Percentiles rank a stretch among this genome's conserved stretches.
Evolutionary conservation across 2,888 invertebrate genomes (phyloP).

Genomic region (Agonum fuliginosum): DNA sequence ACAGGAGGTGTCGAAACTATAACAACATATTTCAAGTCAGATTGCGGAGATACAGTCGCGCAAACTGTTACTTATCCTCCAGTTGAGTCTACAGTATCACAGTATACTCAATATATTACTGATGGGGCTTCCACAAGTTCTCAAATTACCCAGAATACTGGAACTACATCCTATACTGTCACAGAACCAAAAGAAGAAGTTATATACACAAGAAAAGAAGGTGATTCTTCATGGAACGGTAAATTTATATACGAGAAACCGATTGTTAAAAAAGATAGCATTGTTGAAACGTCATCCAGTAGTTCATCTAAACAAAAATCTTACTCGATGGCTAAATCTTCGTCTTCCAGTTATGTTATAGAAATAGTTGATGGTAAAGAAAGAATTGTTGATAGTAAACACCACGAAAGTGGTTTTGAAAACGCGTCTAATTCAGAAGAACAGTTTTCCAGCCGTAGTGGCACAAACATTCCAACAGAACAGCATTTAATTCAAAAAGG

Average conservation of each 20-base stretch:
- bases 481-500: conserved; percentile 75
- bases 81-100: conserved; percentile 68
- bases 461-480: conserved; percentile 77
- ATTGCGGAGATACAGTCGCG: conserved; percentile 41
- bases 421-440: conserved; percentile 74
- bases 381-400: conserved; percentile 77
- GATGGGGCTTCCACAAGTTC: conserved; percentile 65
- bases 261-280: too few species aligned
- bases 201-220: conserved; percentile 69
- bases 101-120: conserved; percentile 70
- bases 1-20: conserved; percentile 71
- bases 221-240: conserved; percentile 74
- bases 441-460: conserved; percentile 75
- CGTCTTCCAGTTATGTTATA: conserved; percentile 79
- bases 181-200: conserved; percentile 71
- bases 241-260: conserved; percentile 72
- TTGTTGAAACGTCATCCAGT: conserved; percentile 67
- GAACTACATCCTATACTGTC: conserved; percentile 70
- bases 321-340: conserved; percentile 76
- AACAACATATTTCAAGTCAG: conserved; percentile 66
- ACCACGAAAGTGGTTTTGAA: conserved; percentile 76
- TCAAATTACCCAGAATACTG: conserved; percentile 52
- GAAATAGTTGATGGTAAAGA: conserved; percentile 81
- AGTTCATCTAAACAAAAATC: conserved; percentile 74
- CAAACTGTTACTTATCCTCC: conserved; percentile 51